Conservation (phyloP, 2,888 invertebrate species). For the Nymphalis c-album region DNA sequence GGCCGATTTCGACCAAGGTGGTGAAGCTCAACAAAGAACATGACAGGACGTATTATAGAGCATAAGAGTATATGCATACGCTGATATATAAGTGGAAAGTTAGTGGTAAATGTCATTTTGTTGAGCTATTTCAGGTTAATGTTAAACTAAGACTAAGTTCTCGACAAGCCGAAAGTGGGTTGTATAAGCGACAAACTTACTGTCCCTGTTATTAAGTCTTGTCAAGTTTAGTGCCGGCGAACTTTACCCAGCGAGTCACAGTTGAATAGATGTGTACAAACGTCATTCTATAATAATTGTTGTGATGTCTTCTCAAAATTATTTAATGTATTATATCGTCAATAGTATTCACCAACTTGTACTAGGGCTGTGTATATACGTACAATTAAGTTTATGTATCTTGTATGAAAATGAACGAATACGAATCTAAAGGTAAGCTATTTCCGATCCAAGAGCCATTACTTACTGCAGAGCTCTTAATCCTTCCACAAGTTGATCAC, state of each 20-base stretch:
- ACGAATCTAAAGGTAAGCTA: too few relatives aligned
- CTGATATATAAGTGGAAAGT: background rate
- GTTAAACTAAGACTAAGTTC: constrained; percentile 8
- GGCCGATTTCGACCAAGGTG: too few relatives aligned
- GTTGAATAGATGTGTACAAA: constrained; percentile 9
- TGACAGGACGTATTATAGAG: too few relatives aligned
- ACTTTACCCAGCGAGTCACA: constrained; percentile 14
- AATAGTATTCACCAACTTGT: too few relatives aligned
- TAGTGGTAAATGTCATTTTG: background rate
- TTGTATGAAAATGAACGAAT: too few relatives aligned
- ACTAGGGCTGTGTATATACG: too few relatives aligned
- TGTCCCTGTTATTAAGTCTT: constrained; percentile 38
- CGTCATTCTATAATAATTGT: background rate
- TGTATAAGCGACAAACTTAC: constrained; percentile 36
- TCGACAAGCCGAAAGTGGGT: constrained; percentile 16
- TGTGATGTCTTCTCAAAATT: too few relatives aligned
- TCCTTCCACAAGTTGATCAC: constrained; percentile 42
- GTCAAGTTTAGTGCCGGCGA: constrained; percentile 39
- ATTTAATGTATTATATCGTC: too few relatives aligned
- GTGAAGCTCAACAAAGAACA: too few relatives aligned
- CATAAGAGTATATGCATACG: too few relatives aligned
- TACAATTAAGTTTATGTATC: too few relatives aligned
- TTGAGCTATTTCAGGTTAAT: constrained; percentile 2
- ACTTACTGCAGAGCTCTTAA: constrained; percentile 9
- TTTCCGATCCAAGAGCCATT: background rate